These are phyloP conservation scores for Drosophila seguyi DNA, from an alignment of 1,140 invertebrate genomes.

Conservation along the genomic window DNA sequence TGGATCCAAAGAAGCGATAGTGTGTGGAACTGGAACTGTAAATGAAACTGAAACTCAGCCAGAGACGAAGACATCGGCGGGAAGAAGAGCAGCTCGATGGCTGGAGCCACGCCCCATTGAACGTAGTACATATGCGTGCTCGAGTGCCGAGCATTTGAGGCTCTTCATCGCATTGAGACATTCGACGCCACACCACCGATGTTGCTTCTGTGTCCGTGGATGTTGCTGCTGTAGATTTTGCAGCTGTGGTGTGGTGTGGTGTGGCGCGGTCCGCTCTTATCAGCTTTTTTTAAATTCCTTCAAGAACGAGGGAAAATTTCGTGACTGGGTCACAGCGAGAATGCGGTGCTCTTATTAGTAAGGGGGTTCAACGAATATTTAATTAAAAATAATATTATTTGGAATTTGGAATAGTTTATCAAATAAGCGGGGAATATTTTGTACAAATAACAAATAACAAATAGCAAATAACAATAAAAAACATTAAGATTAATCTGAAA, in stretches of 20 bases:
- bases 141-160: constrained; percentile 49
- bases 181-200: constrained; percentile 63
- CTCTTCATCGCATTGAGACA: constrained; percentile 72
- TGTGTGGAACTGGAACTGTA: constrained; percentile 8
- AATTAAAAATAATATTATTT: not conserved
- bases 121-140: constrained; percentile 72
- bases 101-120: constrained; percentile 70
- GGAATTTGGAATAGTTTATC: not conserved
- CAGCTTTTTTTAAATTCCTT: constrained; percentile 63
- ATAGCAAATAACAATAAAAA: too few species aligned
- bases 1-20: constrained; percentile 8
- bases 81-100: constrained; percentile 52
- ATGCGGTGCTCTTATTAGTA: not conserved
- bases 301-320: constrained; percentile 6
- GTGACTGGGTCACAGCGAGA: constrained; percentile 6
- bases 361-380: not conserved
- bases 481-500: too few species aligned
- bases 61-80: constrained; percentile 11
- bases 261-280: constrained; percentile 50
- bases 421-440: not conserved
- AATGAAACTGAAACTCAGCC: constrained; percentile 10
- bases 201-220: constrained; percentile 8
- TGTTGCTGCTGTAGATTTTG: constrained; percentile 12
- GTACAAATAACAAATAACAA: too few species aligned
- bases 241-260: constrained; percentile 10